Evolutionary conservation across 1,140 invertebrate genomes (phyloP).

Genomic region (Drosophila ananassae): DNA sequence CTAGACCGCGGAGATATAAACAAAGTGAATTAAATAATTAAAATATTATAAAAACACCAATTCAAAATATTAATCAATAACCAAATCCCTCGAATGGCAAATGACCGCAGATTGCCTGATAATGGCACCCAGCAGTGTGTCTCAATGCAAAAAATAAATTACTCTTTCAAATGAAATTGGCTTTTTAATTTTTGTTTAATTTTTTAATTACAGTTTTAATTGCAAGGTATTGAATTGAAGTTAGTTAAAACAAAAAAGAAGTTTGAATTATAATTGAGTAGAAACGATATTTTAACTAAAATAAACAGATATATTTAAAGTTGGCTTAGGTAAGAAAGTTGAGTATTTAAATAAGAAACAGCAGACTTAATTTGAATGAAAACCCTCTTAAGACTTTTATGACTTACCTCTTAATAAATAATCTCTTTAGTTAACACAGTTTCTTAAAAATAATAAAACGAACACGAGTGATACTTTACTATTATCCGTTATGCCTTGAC

Average conservation of each 20-base stretch:
- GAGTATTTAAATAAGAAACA: too few species aligned
- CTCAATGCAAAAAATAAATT: conserved; percentile 6
- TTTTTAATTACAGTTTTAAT: not conserved
- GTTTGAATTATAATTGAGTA: too few species aligned
- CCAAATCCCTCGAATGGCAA: conserved; percentile 14
- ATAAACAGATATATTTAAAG: too few species aligned
- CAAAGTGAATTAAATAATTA: conserved; percentile 65
- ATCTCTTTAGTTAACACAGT: too few species aligned
- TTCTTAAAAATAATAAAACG: too few species aligned
- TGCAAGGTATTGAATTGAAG: not conserved
- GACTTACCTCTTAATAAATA: too few species aligned
- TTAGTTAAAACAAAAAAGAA: not conserved
- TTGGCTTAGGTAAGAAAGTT: too few species aligned
- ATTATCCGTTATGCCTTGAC: too few species aligned
- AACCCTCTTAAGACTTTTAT: too few species aligned
- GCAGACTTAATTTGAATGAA: too few species aligned
- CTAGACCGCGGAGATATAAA: conserved; percentile 18
- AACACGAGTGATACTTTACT: too few species aligned
- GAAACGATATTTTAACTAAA: too few species aligned
- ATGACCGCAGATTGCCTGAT: conserved; percentile 24
- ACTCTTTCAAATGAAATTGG: not conserved
- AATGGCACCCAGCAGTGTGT: conserved; percentile 19
- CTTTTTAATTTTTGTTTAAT: conserved; percentile 1
- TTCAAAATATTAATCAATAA: conserved; percentile 27
- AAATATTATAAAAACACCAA: conserved; percentile 48